Percentiles rank a stretch among this genome's conserved stretches.
phyloP scores from a whole-genome alignment of 2,113 vertebrate species.

The Oncorhynchus keta region DNA sequence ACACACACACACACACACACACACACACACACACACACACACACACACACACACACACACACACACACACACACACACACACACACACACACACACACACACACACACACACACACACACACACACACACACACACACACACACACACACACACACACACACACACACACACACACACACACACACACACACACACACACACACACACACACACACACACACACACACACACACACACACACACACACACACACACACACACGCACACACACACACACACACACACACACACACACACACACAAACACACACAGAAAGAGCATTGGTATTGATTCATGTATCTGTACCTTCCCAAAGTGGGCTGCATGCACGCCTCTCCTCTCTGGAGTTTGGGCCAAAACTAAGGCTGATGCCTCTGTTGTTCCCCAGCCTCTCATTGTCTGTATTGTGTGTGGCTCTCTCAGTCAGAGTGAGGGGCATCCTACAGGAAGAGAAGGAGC shows the following conservation, averaged over 20 bases:
- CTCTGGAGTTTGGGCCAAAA: background rate
- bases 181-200: background rate
- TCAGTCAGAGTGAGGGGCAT: constrained; percentile 43
- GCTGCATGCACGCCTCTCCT: background rate
- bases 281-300: background rate
- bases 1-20: too few species aligned
- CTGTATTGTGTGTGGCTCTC: constrained; percentile 25
- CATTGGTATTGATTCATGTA: background rate
- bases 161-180: too few species aligned
- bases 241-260: background rate
- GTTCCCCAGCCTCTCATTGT: constrained; percentile 31
- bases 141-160: background rate
- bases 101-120: background rate
- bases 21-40: background rate
- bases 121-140: background rate
- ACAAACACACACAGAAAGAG: background rate
- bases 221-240: background rate
- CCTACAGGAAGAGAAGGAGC: constrained; percentile 64
- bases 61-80: background rate
- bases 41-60: background rate
- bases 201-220: background rate
- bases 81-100: background rate
- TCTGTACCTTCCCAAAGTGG: background rate
- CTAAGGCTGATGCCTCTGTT: constrained; percentile 22
- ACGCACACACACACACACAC: background rate